Evolutionary conservation across 37 sponge, comb jelly and placozoan genomes (phyloP).

Genomic region (Diacarnus erythraeanus): DNA sequence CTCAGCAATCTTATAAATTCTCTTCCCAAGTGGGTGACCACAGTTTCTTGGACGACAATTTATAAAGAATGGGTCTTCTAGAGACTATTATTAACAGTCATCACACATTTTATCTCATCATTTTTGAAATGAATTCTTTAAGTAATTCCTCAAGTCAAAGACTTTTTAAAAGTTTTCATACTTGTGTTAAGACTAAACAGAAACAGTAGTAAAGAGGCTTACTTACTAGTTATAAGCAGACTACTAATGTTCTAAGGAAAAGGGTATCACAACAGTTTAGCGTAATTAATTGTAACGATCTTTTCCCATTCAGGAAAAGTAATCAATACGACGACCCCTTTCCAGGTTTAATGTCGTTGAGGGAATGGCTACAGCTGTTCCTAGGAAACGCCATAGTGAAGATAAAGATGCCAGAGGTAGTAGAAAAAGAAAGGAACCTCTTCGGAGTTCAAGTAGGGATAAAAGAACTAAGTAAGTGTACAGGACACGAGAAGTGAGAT

Average conservation of each 20-base stretch:
- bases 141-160: too few species aligned
- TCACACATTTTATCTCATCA: too few species aligned
- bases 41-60: slow-evolving; percentile 38
- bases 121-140: too few species aligned
- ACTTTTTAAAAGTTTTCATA: too few species aligned
- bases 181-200: too few species aligned
- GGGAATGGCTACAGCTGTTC: neutral
- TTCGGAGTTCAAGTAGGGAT: neutral
- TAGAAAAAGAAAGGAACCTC: neutral
- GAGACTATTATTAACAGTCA: too few species aligned
- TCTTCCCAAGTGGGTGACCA: slow-evolving; percentile 59
- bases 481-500: neutral
- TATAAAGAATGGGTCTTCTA: slow-evolving; percentile 38
- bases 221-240: too few species aligned
- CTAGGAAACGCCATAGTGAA: neutral
- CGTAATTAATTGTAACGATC: neutral
- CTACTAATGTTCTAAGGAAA: too few species aligned
- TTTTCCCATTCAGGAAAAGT: neutral
- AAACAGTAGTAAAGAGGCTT: too few species aligned
- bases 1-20: slow-evolving; percentile 3
- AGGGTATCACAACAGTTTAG: too few species aligned
- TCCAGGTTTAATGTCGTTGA: too few species aligned
- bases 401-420: neutral
- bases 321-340: neutral
- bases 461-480: neutral